A percentile compares a stretch with the other conserved stretches of the same genome.
Conservation (phyloP, 2,888 invertebrate species). For the Fragum whitleyi region DNA sequence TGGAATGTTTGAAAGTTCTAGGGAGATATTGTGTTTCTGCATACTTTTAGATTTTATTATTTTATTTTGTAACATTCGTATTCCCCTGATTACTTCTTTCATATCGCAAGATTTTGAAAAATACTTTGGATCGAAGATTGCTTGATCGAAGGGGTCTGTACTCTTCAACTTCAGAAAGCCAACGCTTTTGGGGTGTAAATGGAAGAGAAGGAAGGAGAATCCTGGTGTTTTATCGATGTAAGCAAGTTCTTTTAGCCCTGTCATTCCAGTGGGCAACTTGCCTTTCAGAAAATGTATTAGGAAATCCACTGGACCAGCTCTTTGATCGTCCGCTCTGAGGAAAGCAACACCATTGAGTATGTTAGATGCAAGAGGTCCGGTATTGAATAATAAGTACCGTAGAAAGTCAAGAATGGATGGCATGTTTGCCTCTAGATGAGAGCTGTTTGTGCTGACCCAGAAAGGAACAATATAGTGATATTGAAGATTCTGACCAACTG, state of each 20-base stretch:
- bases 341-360: slow-evolving; percentile 9
- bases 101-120: slow-evolving; percentile 86
- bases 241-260: not conserved
- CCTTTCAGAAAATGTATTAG: slow-evolving; percentile 13
- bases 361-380: slow-evolving; percentile 25
- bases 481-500: slow-evolving; percentile 80
- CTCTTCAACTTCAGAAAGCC: slow-evolving; percentile 92
- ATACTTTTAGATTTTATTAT: slow-evolving; percentile 28
- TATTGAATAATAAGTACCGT: slow-evolving; percentile 28
- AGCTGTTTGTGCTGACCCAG: slow-evolving; percentile 12
- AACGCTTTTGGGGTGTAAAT: slow-evolving; percentile 88
- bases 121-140: slow-evolving; percentile 95
- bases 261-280: not conserved
- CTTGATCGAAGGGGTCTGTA: slow-evolving; percentile 91
- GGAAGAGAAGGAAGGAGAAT: not conserved
- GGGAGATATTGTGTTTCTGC: slow-evolving; percentile 5
- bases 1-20: not conserved
- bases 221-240: slow-evolving; percentile 7
- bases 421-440: not conserved
- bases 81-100: slow-evolving; percentile 37
- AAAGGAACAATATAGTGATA: slow-evolving; percentile 67
- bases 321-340: slow-evolving; percentile 8
- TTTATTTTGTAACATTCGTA: slow-evolving; percentile 2
- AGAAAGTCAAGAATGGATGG: not conserved
- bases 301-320: slow-evolving; percentile 1